phyloP scores from a whole-genome alignment of 2,888 invertebrate species.

The Cremastinae sp. region DNA sequence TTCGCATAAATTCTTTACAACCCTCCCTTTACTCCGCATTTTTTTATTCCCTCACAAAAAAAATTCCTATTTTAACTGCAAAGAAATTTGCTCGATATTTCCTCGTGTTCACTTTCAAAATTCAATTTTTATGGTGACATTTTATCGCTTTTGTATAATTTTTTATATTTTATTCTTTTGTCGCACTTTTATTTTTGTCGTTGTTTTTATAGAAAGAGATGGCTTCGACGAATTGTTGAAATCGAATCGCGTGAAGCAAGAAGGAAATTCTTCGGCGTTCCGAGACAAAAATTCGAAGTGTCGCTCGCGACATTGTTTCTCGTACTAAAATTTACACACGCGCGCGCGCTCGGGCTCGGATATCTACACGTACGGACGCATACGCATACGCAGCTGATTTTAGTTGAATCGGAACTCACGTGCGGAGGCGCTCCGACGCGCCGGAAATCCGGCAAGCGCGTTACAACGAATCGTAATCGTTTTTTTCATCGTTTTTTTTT shows the following conservation, averaged over 20 bases:
- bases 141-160: too few species aligned
- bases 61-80: background rate
- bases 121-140: too few species aligned
- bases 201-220: too few species aligned
- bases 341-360: background rate
- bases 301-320: background rate
- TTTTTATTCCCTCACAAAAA: background rate
- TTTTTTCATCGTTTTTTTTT: constrained; percentile 18
- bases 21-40: too few species aligned
- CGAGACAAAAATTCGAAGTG: background rate
- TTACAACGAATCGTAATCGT: constrained; percentile 73
- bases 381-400: constrained; percentile 27
- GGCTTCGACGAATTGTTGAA: too few species aligned
- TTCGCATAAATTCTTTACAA: too few species aligned
- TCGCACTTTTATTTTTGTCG: too few species aligned
- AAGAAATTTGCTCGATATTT: too few species aligned
- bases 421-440: constrained; percentile 61
- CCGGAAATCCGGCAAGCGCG: constrained; percentile 75
- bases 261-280: too few species aligned
- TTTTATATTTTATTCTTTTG: too few species aligned
- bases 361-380: background rate
- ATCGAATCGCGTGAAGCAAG: too few species aligned
- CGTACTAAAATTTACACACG: constrained; percentile 5
- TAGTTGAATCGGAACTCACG: constrained; percentile 41
- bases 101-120: too few species aligned